These are phyloP conservation scores for Mixornis gularis DNA, from an alignment of 2,113 vertebrate species.

Conservation along the genomic window DNA sequence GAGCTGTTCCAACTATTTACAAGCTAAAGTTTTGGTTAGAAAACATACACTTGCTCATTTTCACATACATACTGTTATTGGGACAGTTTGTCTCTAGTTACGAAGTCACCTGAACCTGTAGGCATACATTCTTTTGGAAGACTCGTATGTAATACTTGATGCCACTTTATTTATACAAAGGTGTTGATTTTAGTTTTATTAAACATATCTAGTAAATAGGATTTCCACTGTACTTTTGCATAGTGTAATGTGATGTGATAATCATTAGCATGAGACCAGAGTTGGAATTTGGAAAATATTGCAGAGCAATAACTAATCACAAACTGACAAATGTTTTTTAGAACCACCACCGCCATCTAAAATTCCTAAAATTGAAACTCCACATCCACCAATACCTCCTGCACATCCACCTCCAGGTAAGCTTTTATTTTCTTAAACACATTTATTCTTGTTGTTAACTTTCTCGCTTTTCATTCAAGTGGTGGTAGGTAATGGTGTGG, in stretches of 20 bases:
- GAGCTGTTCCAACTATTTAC: not conserved
- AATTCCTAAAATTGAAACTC: constrained; percentile 88
- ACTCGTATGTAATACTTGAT: not conserved
- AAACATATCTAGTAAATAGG: not conserved
- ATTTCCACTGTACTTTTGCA: not conserved
- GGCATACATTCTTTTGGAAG: not conserved
- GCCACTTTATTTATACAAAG: not conserved
- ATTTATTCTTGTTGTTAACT: not conserved
- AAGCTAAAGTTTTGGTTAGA: not conserved
- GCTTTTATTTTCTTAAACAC: not conserved
- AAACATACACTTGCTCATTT: not conserved
- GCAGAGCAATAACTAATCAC: not conserved
- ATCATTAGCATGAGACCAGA: not conserved
- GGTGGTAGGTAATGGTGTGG: not conserved
- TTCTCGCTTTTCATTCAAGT: not conserved
- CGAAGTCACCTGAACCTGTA: not conserved
- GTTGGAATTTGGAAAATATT: not conserved
- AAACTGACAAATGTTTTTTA: constrained; percentile 59
- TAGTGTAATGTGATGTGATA: not conserved
- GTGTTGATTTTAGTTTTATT: not conserved
- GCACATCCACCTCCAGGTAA: constrained; percentile 88
- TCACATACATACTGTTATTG: not conserved
- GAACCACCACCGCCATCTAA: constrained; percentile 89
- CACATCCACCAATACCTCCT: constrained; percentile 88
- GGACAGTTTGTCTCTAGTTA: not conserved